Conservation (phyloP, 2,113 vertebrate genomes). For the Dermatemys mawii region DNA sequence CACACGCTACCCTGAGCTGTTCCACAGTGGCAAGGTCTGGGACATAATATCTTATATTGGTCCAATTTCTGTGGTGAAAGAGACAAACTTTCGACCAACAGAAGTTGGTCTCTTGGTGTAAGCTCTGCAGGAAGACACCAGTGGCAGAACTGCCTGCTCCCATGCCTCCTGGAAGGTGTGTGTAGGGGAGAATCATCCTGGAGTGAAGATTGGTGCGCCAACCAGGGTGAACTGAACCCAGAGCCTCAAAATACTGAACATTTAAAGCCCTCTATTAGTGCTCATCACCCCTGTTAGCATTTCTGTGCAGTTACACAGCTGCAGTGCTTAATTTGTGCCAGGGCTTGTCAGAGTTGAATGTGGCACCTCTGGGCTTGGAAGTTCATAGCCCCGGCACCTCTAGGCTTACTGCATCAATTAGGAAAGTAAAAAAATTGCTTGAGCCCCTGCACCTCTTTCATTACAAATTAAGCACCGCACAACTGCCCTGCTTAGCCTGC, state of each 20-base stretch:
- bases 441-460: no score
- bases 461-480: no score
- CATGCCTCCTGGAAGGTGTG: neutral
- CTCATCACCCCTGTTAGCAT: neutral
- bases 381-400: no score
- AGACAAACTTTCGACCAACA: neutral
- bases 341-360: no score
- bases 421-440: no score
- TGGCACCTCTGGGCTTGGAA: no score
- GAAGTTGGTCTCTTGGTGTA: neutral
- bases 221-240: neutral
- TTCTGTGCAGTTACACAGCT: neutral
- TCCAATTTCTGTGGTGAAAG: neutral
- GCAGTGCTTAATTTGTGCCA: no score
- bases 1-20: neutral
- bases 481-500: neutral
- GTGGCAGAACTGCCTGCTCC: neutral
- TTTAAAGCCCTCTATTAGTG: neutral
- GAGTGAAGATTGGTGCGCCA: accelerated
- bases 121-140: neutral
- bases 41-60: accelerated
- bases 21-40: neutral
- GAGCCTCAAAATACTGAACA: neutral
- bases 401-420: no score
- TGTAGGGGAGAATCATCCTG: neutral